Evolutionary conservation across 1,140 invertebrate genomes (phyloP), one percentile per base, ranked within the genome.

Genomic region (Anadara kagoshimensis): DNA sequence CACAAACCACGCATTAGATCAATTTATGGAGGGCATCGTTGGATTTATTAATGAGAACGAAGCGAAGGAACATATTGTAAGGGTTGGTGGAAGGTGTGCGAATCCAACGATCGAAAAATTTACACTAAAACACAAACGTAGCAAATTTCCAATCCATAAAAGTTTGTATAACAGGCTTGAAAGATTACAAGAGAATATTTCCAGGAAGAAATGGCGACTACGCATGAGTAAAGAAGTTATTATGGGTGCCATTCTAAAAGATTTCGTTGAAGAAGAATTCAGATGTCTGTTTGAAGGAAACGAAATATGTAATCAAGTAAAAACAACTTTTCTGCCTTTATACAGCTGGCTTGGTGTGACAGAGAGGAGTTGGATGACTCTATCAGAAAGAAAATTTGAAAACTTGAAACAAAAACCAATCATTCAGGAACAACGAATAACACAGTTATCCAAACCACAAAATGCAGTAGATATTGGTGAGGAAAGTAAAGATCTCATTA

Each of bases 1-100:
- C 78, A 96, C 95, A 0, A 97, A 97, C 84, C 94, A 96, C 86
- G 95, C 95, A 0, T 84, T 97, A 7, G 95, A 97, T 90, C 95
- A 97, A 83, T 96, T 97, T 89, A 87, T 97, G 18, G 92, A 95
- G 85, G 94, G 93, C 36, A 85, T 89, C 0, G 20, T 78, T 3
- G 65, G 77, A 18, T 85, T 84, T 61, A 64, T 65, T 16, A 44
- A 67, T 22, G 49, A 62, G 16, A 43, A 78, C 47, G 89, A 95
- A 59, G 89, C 94, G 11, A 90, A 95, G 26, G 91, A 96, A 73
- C 95, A 95, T 1, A 92, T 96, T 59, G 90, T 94, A 11, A 91
- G 95, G 26, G 91, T 96, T 73, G 95, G 95, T 0, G 92, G 92
- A 22, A 92, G 94, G 86, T 93, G 92, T 1, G 92, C 92, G 82